Conservation (phyloP, 2,113 vertebrate species). For the Corythaixoides concolor region DNA sequence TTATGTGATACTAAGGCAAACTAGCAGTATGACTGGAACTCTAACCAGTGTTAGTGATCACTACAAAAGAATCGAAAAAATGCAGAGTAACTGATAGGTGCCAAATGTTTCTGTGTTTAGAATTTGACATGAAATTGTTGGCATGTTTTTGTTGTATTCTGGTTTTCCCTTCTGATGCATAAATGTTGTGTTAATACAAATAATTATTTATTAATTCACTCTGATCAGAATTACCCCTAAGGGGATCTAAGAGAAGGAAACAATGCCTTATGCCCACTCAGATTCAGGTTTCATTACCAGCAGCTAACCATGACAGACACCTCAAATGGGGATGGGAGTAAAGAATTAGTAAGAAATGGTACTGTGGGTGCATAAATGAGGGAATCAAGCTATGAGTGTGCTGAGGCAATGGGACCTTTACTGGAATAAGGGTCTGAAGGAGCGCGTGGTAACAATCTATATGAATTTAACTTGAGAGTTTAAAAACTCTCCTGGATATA, state of each 20-base stretch:
- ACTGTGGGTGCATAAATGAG: not conserved
- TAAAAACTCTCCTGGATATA: not conserved
- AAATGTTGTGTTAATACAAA: not conserved
- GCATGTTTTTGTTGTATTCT: not conserved
- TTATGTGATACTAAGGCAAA: not conserved
- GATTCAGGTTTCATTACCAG: not conserved
- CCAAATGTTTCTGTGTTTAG: not conserved
- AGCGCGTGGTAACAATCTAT: not conserved
- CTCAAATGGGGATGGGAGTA: fast-evolving
- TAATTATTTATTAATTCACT: not conserved
- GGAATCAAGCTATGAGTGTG: not conserved
- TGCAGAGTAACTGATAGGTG: not conserved
- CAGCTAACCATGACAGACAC: not conserved
- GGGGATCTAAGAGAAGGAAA: not conserved
- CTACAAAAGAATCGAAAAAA: not conserved
- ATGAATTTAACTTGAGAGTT: not conserved
- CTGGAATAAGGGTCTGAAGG: not conserved
- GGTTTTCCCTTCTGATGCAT: not conserved
- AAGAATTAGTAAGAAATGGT: not conserved
- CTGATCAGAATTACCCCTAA: not conserved
- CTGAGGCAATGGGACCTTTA: not conserved
- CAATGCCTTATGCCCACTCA: not conserved
- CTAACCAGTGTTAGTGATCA: not conserved
- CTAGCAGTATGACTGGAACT: not conserved
- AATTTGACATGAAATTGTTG: not conserved